Base-by-base conservation (phyloP, 2,797 vertebrate genomes). In the Xenentodon cancila region DNA sequence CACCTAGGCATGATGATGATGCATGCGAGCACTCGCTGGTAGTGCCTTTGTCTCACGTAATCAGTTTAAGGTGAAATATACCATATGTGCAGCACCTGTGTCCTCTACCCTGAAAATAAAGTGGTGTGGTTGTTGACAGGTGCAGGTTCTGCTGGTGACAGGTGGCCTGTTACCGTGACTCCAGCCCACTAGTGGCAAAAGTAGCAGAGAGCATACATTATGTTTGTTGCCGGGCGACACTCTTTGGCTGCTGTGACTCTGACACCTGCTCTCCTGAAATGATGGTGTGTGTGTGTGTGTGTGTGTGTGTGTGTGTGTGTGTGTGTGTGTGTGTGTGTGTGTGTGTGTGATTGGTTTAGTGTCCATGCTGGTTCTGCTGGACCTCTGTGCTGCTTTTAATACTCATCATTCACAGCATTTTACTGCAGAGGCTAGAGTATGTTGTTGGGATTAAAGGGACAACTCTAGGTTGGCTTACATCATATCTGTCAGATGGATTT, bases 141-240 rank as follows among this genome's bases (percentile, higher is more conserved):
- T 77, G 79, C 74, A 58, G 59, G 50, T 64, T 3, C 52, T 71
- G 59, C 54, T 68, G 57, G 55, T 74, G 79, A 77, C 79, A 78
- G 75, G 61, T 73, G 77, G 54, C 32, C 32, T 46, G 60, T 82
- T 73, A 73, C 62, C 75, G 70, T 78, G 66, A 70, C 64, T 34
- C 59, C 60, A 43, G 34, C 27, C 50, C 59, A 69, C n/a, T 0
- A 46, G 49, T 56, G 4, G 22, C 32, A 19, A 15, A 9, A 47
- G 45, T 53, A 21, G 71, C 48, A 47, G 50, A 61, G 18, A 27
- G 42, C 58, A 56, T 46, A 25, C 21, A 30, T 79, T 67, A 50
- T 51, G 42, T 62, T 43, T 63, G 59, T 12, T 59, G 6, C 27
- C 7, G n/a, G 37, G 5, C 34, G 4, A 20, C 55, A 59, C 40